Conservation (phyloP, 2,888 invertebrate genomes). For the Agonopterix alstromeriana region DNA sequence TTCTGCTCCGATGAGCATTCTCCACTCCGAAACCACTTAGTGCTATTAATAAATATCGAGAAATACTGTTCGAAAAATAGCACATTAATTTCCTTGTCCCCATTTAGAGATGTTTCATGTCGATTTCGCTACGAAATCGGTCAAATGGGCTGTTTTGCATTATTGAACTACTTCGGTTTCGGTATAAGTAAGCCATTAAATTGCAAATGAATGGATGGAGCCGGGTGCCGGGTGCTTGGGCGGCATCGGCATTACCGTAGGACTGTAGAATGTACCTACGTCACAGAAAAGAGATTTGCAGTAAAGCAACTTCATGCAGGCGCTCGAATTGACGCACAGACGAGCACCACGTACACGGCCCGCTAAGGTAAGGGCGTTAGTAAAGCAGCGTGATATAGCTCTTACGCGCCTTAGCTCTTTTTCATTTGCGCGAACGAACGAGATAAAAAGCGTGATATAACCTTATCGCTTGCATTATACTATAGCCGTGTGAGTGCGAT, state of each 20-base stretch:
- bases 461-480: too few species aligned
- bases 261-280: too few species aligned
- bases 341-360: too few species aligned
- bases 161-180: constrained; percentile 3
- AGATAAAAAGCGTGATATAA: too few species aligned
- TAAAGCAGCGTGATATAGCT: too few species aligned
- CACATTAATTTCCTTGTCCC: not conserved
- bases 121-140: not conserved
- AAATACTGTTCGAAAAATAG: not conserved
- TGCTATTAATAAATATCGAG: not conserved
- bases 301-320: too few species aligned
- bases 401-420: too few species aligned
- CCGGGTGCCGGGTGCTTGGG: not conserved
- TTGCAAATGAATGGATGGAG: constrained; percentile 3
- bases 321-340: too few species aligned
- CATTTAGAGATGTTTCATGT: not conserved
- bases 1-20: constrained; percentile 20
- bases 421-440: too few species aligned
- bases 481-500: too few species aligned
- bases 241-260: not conserved
- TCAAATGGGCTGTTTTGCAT: constrained; percentile 2
- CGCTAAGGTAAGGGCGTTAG: too few species aligned
- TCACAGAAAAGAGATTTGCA: too few species aligned
- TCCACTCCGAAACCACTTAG: constrained; percentile 5
- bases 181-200: constrained; percentile 1